Conservation (phyloP, 2,797 vertebrate species). For the Anguilla obscura region DNA sequence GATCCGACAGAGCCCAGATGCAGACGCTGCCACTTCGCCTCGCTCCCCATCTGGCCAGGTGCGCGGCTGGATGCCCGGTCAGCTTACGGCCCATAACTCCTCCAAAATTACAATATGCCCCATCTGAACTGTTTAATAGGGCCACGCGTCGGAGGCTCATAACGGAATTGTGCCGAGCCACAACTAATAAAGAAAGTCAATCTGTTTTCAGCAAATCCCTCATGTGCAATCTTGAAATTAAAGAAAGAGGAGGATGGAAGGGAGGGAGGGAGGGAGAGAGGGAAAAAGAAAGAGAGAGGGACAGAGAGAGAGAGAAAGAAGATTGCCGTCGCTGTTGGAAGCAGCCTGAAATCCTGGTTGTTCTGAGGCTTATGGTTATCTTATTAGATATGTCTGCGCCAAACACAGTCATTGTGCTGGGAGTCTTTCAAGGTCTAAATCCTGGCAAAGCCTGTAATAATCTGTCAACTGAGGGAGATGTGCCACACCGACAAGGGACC, state of each 20-base stretch:
- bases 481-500: constrained; percentile 70
- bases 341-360: constrained; percentile 56
- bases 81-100: constrained; percentile 52
- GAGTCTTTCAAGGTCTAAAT: constrained; percentile 72
- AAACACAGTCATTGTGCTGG: constrained; percentile 73
- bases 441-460: constrained; percentile 76
- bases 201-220: constrained; percentile 67
- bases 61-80: constrained; percentile 55
- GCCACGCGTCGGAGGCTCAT: constrained; percentile 55
- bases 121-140: constrained; percentile 55
- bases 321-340: constrained; percentile 63
- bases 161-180: constrained; percentile 62
- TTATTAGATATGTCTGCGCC: constrained; percentile 74
- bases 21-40: constrained; percentile 56
- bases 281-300: neutral
- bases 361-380: constrained; percentile 68
- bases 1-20: neutral
- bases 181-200: constrained; percentile 68
- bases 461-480: constrained; percentile 74
- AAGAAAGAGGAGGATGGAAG: constrained; percentile 43
- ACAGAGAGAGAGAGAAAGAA: constrained; percentile 8
- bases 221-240: constrained; percentile 66
- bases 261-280: constrained; percentile 6
- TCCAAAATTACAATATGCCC: constrained; percentile 37
- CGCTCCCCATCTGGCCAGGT: constrained; percentile 58